Evolutionary conservation across 2,113 vertebrate species (phyloP).

Genomic region (Vanacampus margaritifer): DNA sequence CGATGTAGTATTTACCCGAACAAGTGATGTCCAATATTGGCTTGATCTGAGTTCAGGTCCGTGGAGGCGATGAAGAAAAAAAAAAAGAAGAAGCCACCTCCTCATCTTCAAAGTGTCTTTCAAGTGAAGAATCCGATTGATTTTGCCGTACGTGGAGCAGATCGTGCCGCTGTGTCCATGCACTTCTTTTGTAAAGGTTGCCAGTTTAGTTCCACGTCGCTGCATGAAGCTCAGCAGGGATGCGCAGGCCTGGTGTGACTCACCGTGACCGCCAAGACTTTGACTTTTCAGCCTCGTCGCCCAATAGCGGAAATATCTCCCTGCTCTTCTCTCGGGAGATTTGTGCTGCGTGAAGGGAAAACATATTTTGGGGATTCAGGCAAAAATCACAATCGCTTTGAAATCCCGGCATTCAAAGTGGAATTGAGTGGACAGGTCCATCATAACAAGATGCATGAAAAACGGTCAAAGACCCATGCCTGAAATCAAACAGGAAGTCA

Average conservation of each 20-base stretch:
- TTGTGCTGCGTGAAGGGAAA: too few relatives aligned
- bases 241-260: conserved; percentile 12
- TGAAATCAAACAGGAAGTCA: too few relatives aligned
- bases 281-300: conserved; percentile 12
- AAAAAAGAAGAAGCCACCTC: not conserved
- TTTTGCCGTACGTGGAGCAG: not conserved
- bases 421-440: too few relatives aligned
- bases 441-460: too few relatives aligned
- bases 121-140: not conserved
- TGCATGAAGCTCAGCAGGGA: not conserved
- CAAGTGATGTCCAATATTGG: too few relatives aligned
- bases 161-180: not conserved
- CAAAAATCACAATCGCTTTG: too few relatives aligned
- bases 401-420: too few relatives aligned
- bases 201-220: conserved; percentile 8
- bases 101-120: not conserved
- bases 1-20: too few relatives aligned
- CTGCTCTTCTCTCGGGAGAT: not conserved
- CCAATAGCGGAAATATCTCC: conserved; percentile 1
- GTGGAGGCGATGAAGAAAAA: too few relatives aligned
- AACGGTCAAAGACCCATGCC: too few relatives aligned
- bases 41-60: not conserved
- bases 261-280: conserved; percentile 1
- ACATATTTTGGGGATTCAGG: too few relatives aligned
- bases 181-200: conserved; percentile 11